Evolutionary conservation across 1,140 invertebrate genomes (phyloP).

Genomic region (Ostrea edulis): DNA sequence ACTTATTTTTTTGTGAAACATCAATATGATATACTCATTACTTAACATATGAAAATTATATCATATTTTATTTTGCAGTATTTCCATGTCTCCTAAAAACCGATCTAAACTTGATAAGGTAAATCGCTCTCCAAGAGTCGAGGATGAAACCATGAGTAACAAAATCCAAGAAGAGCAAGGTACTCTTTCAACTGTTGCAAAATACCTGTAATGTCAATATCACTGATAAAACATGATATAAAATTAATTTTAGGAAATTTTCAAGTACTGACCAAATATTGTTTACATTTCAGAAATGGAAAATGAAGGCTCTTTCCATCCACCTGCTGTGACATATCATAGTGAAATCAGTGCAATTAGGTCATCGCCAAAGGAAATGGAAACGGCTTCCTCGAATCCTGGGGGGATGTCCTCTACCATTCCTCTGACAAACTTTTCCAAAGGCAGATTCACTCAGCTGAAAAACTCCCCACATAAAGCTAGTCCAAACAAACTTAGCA

Average conservation of each 20-base stretch:
- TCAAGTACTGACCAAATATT: background rate
- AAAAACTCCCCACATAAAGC: background rate
- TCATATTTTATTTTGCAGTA: constrained; percentile 40
- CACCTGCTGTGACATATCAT: constrained; percentile 4
- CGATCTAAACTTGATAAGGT: constrained; percentile 42
- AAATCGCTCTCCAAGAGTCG: constrained; percentile 33
- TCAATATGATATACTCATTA: no score
- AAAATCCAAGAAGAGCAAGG: constrained; percentile 20
- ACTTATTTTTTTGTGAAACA: no score
- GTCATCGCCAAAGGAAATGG: background rate
- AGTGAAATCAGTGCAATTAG: constrained; percentile 28
- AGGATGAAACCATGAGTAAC: constrained; percentile 12
- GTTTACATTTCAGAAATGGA: constrained; percentile 25
- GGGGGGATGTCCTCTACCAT: background rate
- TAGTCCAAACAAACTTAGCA: constrained; percentile 6
- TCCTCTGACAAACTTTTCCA: background rate
- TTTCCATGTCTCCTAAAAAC: constrained; percentile 53
- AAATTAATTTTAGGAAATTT: background rate
- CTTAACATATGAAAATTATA: no score
- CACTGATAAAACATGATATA: background rate
- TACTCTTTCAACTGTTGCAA: no score
- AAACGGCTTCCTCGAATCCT: background rate
- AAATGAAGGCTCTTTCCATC: background rate
- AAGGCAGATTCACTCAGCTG: constrained; percentile 25
- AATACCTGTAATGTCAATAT: background rate